Base-by-base conservation (phyloP, 2,888 invertebrate genomes). In the Dryomyza anilis region DNA sequence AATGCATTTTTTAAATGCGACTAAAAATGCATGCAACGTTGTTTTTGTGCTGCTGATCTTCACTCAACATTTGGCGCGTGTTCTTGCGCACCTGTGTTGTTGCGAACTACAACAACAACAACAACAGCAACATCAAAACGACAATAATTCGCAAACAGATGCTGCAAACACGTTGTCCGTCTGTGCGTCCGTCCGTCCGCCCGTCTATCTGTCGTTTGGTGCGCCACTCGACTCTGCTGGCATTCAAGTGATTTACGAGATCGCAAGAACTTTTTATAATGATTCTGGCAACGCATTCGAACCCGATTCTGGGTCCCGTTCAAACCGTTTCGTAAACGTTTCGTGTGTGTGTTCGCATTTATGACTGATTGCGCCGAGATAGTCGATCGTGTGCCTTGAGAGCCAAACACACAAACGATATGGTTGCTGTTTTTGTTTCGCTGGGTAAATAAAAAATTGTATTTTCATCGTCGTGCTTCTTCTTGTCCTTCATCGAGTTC, bases 191-290 rank as follows among this genome's bases (percentile, higher is more conserved):
- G 55, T 55, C 21, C 19, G 16, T 7, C 19, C 53, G 53, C n/a
- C 23, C 53, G 53, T 33, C 33, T 55, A 55, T 23, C 33, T 30
- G 53, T 33, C 33, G 30, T 16, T 33, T 55, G 30, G 16, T 16
- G 7, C 29, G 52, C 23, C 8, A 39, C 43, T 23, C 8, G 50
- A 36, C 46, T 48, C 39, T 16, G 61, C n/a, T 61, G 61, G 58
- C 57, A 58, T 50, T 60, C 59, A 16, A 55, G 58, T 67, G 67
- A 67, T 67, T 67, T 67, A 67, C 63, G 67, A 64, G 67, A 65
- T 57, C 63, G 30, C 14, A 14, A 55, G 61, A 58, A 63, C 63
- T 67, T 65, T 65, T 67, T 64, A n/a, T 65, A 67, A 67, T 67
- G 67, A 67, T 63, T 55, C 63, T 64, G 52, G 62, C n/a, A 58